Evolutionary conservation across 1,140 invertebrate species (phyloP).

Genomic region (Drosophila funebris): DNA sequence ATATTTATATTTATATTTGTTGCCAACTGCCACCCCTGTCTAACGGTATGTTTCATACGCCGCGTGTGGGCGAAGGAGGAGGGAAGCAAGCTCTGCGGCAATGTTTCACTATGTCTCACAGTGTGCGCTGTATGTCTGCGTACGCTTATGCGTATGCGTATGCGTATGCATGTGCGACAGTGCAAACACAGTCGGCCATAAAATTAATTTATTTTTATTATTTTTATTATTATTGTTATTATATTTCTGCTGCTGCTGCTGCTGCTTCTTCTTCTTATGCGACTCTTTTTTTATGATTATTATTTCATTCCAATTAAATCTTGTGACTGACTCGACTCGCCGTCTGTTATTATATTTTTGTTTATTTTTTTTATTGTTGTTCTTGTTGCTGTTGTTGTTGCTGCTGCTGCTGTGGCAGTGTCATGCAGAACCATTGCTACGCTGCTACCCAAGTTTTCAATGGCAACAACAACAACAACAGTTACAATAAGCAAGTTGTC

Average conservation of each 20-base stretch:
- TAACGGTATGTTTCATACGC: slow-evolving; percentile 3
- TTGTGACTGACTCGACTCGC: slow-evolving; percentile 45
- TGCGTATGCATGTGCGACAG: slow-evolving; percentile 6
- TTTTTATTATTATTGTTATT: slow-evolving; percentile 79
- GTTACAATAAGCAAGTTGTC: slow-evolving; percentile 43
- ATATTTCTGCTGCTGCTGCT: slow-evolving; percentile 55
- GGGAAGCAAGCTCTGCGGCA: neutral
- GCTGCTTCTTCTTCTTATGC: slow-evolving; percentile 21
- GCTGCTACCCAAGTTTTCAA: slow-evolving; percentile 3
- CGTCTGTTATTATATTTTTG: slow-evolving; percentile 28
- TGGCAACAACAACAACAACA: neutral
- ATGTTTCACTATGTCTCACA: slow-evolving; percentile 3
- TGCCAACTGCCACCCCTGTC: slow-evolving; percentile 1
- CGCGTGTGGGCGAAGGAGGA: neutral
- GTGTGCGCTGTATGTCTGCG: slow-evolving; percentile 1
- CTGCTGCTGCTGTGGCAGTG: too few species aligned
- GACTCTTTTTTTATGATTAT: slow-evolving; percentile 73
- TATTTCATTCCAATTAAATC: slow-evolving; percentile 82
- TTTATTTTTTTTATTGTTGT: slow-evolving; percentile 52
- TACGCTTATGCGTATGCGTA: slow-evolving; percentile 1
- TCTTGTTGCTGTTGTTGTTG: slow-evolving; percentile 35
- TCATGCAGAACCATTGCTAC: slow-evolving; percentile 22
- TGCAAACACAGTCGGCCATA: slow-evolving; percentile 56
- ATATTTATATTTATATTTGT: slow-evolving; percentile 13
- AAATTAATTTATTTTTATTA: slow-evolving; percentile 83